phyloP scores from a whole-genome alignment of 64 coral and sea anemone species.

The Pocillopora verrucosa region DNA sequence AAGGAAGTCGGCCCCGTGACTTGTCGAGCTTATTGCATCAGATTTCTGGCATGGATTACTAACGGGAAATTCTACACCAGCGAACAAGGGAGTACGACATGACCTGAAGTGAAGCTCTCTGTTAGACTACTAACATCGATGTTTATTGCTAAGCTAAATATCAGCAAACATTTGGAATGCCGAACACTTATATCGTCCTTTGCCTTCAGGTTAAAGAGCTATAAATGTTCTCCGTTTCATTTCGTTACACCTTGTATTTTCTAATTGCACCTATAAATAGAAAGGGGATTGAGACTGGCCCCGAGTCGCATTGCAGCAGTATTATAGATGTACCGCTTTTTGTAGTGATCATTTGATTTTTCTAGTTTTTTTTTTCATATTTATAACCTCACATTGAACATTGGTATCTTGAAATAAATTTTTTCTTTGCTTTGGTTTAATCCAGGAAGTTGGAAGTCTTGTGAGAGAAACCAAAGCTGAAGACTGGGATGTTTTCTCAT shows the following conservation, averaged over 20 bases:
- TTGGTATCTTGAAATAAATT: background rate
- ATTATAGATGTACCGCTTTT: background rate
- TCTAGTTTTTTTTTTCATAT: background rate
- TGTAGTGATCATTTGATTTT: background rate
- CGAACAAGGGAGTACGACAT: background rate
- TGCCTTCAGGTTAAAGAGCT: too few species aligned
- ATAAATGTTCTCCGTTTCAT: background rate
- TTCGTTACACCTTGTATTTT: background rate
- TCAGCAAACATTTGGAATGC: too few species aligned
- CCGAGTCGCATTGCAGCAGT: background rate
- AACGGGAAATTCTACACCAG: background rate
- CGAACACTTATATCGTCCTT: too few species aligned
- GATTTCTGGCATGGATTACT: background rate
- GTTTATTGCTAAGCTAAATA: background rate
- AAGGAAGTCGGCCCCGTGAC: background rate
- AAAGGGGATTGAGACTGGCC: background rate
- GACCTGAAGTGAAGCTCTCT: too few species aligned
- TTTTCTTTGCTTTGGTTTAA: background rate
- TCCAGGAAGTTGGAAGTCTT: conserved; percentile 75
- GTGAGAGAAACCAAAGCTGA: conserved; percentile 52
- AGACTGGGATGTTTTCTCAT: conserved; percentile 82
- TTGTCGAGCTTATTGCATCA: conserved; percentile 15
- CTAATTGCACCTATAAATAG: background rate
- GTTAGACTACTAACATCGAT: background rate
- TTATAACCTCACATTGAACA: background rate